These are phyloP conservation scores for Cancer borealis DNA, from an alignment of 2,888 invertebrate species.

Conservation along the genomic window DNA sequence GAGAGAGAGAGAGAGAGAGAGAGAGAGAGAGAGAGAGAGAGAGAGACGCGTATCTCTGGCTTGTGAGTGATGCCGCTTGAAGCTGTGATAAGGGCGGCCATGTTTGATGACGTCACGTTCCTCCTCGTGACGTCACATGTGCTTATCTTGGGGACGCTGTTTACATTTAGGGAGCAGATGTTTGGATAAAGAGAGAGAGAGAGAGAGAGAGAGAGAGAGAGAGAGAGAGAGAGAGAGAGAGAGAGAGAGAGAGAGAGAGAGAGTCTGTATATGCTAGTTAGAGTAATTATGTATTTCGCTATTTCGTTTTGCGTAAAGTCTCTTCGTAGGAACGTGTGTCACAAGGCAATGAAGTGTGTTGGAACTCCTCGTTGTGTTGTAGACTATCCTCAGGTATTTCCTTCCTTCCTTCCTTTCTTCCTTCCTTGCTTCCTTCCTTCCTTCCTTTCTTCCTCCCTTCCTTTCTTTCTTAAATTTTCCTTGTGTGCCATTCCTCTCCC, in stretches of 20 bases:
- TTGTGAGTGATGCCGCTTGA: conserved; percentile 29
- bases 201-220: conserved; percentile 35
- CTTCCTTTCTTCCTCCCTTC: background rate
- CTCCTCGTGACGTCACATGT: background rate
- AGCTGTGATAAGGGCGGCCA: background rate
- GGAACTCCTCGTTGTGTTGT: too few relatives aligned
- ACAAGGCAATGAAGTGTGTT: too few relatives aligned
- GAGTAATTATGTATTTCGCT: too few relatives aligned
- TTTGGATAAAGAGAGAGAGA: conserved; percentile 32
- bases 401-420: too few relatives aligned
- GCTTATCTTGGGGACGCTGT: background rate
- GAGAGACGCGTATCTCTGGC: background rate
- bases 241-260: too few relatives aligned
- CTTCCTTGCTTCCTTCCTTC: too few relatives aligned
- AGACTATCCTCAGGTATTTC: too few relatives aligned
- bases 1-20: conserved; percentile 21
- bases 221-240: background rate
- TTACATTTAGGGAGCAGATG: conserved; percentile 18
- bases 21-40: background rate
- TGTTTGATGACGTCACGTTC: background rate
- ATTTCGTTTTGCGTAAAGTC: too few relatives aligned
- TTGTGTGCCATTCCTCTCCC: too few relatives aligned
- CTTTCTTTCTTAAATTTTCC: too few relatives aligned
- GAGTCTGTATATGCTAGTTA: too few relatives aligned
- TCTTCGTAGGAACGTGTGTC: too few relatives aligned